Conservation (phyloP, 2,113 vertebrate genomes). For the Gnathochromis pfefferi region DNA sequence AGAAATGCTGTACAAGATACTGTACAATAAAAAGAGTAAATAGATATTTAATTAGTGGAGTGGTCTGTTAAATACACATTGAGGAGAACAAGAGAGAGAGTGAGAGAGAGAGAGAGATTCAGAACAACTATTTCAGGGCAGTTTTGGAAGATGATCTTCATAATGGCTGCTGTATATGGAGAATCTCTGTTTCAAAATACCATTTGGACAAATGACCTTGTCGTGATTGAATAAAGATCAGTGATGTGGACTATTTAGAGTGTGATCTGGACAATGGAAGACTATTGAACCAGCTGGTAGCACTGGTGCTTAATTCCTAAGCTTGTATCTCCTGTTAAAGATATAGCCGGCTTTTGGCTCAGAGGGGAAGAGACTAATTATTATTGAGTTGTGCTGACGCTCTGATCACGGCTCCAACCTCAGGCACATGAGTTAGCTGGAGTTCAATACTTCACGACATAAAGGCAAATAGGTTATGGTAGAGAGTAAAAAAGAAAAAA, state of each 20-base stretch:
- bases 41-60: neutral
- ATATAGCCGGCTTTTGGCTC: neutral
- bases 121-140: neutral
- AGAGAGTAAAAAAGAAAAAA: neutral
- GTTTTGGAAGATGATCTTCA: neutral
- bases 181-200: neutral
- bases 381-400: constrained; percentile 23
- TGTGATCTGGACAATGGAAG: neutral
- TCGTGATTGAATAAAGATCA: constrained; percentile 16
- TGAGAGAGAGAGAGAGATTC: neutral
- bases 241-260: neutral
- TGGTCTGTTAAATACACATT: neutral
- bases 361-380: constrained; percentile 47
- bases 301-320: neutral
- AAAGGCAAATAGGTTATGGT: neutral
- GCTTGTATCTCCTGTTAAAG: neutral
- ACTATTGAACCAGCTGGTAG: constrained; percentile 11
- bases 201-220: constrained; percentile 19
- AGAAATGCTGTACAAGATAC: neutral
- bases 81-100: neutral
- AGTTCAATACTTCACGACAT: constrained; percentile 13
- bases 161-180: neutral
- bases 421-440: neutral
- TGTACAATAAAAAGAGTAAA: neutral
- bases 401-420: neutral